Base-by-base conservation (phyloP, 2,113 vertebrate genomes). In the Guaruba guarouba region DNA sequence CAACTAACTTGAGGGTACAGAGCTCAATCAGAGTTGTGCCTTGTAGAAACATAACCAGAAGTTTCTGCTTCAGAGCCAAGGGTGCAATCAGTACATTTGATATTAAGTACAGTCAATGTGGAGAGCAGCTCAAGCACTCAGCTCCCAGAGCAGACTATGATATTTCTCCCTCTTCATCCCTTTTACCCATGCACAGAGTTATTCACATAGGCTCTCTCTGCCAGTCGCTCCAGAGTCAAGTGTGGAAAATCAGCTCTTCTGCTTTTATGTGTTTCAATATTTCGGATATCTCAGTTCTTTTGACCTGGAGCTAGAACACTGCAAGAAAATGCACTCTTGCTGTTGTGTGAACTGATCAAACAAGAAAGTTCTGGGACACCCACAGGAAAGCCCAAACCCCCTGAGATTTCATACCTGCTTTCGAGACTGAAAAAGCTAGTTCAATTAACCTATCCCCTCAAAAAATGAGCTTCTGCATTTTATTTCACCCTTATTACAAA, bases 61-160 rank as follows among this genome's bases (percentile, higher is more conserved):
- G 17, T 74, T 81, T 81, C 37, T 74, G 41, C 61, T 71, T 73
- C 29, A 49, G 37, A 81, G 24, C 17, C 37, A 82, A 44, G 24
- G 17, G 8, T 70, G 8, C 20, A 49, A 35, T 66, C 12, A 20
- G 10, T 49, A 23, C 4, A 4, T n/a, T 29, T 66, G 41, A 46
- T 48, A 35, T 13, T 15, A 17, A 7, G 15, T 17, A 20, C 15
- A 59, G 41, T 17, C 0, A 0, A 29, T 10, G 28, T 18, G 7
- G 31, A 22, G 29, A 81, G 37, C n/a, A 52, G 24, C 24, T 69
- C 14, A 54, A 66, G 25, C 6, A 33, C 13, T 31, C 5, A 2
- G 6, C 10, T 22, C 3, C 13, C 3, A 5, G 6, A 62, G 9
- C 19, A 62, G 10, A 5, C 49, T 62, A 11, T 80, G 22, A 10